These are phyloP conservation scores for Eudorcas thomsonii DNA, from an alignment of 2,113 vertebrate genomes.

Conservation along the genomic window DNA sequence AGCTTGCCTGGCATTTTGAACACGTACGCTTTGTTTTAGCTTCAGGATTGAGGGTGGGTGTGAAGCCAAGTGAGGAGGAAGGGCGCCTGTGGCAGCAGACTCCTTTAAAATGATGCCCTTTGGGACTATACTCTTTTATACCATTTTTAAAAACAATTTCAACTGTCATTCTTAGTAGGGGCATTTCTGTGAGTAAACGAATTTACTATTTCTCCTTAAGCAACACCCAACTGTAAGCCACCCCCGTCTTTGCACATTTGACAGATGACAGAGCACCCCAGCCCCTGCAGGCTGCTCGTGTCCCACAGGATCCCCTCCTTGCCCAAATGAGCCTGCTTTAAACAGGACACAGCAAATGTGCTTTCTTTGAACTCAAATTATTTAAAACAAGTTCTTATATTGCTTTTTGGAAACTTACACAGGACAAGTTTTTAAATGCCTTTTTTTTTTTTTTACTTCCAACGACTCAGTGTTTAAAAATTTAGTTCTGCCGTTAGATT, in stretches of 20 bases:
- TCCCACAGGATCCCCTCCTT: neutral
- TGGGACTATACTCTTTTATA: neutral
- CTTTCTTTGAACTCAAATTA: conserved; percentile 41
- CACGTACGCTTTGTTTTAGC: neutral
- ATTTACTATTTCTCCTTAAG: conserved; percentile 5
- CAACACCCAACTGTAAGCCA: neutral
- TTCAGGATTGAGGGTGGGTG: neutral
- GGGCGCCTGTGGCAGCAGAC: accelerated
- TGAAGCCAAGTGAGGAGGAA: accelerated
- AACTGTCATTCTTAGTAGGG: neutral
- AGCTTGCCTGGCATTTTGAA: neutral
- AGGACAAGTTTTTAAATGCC: neutral
- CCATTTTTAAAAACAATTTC: neutral
- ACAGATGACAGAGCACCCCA: accelerated
- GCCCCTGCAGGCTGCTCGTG: accelerated
- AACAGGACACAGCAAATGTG: conserved; percentile 24
- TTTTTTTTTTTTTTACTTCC: neutral
- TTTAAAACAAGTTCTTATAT: conserved; percentile 10
- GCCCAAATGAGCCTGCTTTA: conserved; percentile 41
- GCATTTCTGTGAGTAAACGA: conserved; percentile 48
- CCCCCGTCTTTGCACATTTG: neutral
- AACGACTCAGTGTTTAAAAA: neutral
- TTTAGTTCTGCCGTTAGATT: neutral
- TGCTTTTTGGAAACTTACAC: neutral
- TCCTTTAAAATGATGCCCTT: conserved; percentile 33